Percentiles rank a stretch among this genome's conserved stretches.
Conservation (phyloP, 1,140 invertebrate genomes). For the Dinoponera quadriceps region DNA sequence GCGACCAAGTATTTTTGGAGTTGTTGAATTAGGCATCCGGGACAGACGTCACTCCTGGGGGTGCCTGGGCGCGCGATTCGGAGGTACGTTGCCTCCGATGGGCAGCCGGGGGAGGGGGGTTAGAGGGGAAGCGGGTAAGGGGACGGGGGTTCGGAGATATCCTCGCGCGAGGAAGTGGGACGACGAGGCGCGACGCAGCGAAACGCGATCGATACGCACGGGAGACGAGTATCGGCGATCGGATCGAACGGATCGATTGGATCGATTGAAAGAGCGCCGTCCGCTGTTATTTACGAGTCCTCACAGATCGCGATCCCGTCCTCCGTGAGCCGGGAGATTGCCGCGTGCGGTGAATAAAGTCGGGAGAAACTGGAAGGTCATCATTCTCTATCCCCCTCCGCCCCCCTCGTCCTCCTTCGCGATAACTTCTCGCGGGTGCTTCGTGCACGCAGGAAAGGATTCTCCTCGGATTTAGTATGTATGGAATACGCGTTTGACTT, state of each 20-base stretch:
- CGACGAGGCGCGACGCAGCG: not conserved
- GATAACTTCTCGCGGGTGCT: no score
- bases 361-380: no score
- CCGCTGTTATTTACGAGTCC: conserved; percentile 2
- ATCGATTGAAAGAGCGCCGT: not conserved
- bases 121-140: not conserved
- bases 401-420: no score
- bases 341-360: not conserved
- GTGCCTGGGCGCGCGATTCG: conserved; percentile 25
- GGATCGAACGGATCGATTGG: not conserved
- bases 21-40: conserved; percentile 73
- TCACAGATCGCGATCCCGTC: not conserved
- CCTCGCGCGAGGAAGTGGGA: not conserved
- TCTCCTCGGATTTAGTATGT: no score
- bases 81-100: conserved; percentile 9
- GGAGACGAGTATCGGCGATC: not conserved
- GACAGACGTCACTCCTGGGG: conserved; percentile 50
- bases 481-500: no score
- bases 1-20: conserved; percentile 72
- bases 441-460: no score
- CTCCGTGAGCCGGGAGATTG: not conserved
- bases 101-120: not conserved
- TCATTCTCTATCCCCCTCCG: no score
- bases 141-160: not conserved
- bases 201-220: not conserved